A percentile compares a stretch with the other conserved stretches of the same genome.
These are phyloP conservation scores for Eriosoma lanigerum DNA, from an alignment of 1,140 invertebrate genomes.

Conservation along the genomic window DNA sequence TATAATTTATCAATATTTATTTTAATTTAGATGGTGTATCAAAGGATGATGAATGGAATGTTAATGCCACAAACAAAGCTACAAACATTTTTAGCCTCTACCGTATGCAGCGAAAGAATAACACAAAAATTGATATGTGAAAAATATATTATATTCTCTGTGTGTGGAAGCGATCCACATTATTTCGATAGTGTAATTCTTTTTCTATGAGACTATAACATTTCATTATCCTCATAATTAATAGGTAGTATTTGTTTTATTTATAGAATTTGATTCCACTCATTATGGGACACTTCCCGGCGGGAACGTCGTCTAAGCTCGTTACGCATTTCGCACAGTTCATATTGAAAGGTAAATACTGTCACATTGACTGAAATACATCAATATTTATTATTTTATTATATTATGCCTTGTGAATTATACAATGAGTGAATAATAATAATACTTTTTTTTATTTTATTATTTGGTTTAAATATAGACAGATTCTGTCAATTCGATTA, in stretches of 20 bases:
- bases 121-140: constrained; percentile 23
- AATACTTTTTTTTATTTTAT: background rate
- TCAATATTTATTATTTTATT: background rate
- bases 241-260: constrained; percentile 35
- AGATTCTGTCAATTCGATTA: constrained; percentile 55
- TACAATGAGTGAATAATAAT: background rate
- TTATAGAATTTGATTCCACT: constrained; percentile 70
- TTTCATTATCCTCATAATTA: background rate
- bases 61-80: background rate
- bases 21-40: background rate
- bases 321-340: constrained; percentile 76
- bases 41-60: constrained; percentile 26
- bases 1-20: too few relatives aligned
- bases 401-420: too few relatives aligned
- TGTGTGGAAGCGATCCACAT: constrained; percentile 23
- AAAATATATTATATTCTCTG: constrained; percentile 33
- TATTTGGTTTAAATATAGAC: background rate
- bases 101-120: background rate
- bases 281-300: constrained; percentile 77
- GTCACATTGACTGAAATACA: constrained; percentile 33
- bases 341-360: constrained; percentile 63
- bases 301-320: constrained; percentile 78
- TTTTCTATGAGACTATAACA: too few relatives aligned
- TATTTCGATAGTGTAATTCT: constrained; percentile 6
- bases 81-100: background rate